A percentile compares a stretch with the other conserved stretches of the same genome.
phyloP scores from a whole-genome alignment of 2,797 vertebrate genomes.

The Periophthalmus magnuspinnatus region DNA sequence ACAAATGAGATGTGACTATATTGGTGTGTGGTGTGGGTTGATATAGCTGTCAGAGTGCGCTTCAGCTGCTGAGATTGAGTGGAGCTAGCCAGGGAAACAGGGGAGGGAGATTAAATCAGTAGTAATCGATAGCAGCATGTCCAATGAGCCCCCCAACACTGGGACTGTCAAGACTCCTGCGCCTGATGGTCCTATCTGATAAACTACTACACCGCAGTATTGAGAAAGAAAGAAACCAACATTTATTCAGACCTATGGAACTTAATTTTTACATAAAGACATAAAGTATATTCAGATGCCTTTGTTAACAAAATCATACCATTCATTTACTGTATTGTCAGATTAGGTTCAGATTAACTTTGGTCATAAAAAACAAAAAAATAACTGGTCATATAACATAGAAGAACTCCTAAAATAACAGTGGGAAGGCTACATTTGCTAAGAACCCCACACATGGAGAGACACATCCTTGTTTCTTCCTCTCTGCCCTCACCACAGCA shows the following conservation, averaged over 20 bases:
- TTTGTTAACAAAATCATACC: not conserved
- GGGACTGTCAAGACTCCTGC: slow-evolving; percentile 48
- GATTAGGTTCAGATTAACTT: not conserved
- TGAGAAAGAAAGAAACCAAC: slow-evolving; percentile 10
- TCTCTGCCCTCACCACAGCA: slow-evolving; percentile 40
- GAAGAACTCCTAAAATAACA: not conserved
- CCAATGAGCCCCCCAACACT: slow-evolving; percentile 52
- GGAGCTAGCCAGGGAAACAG: slow-evolving; percentile 47
- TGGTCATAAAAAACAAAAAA: no score
- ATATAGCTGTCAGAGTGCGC: slow-evolving; percentile 53
- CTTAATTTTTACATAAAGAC: not conserved
- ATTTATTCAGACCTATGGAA: slow-evolving; percentile 14
- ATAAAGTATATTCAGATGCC: not conserved
- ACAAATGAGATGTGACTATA: not conserved
- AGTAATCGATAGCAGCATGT: slow-evolving; percentile 63
- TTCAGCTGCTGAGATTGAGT: slow-evolving; percentile 49
- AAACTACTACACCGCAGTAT: slow-evolving; percentile 36
- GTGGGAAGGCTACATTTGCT: no score
- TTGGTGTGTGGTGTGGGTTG: slow-evolving; percentile 31
- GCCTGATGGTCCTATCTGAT: slow-evolving; percentile 54
- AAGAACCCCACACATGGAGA: not conserved
- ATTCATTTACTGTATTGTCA: not conserved
- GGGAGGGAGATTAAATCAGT: slow-evolving; percentile 67
- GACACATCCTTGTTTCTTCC: not conserved
- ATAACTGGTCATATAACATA: no score